phyloP scores from a whole-genome alignment of 2,888 invertebrate species.

The Idaea dimidiata region DNA sequence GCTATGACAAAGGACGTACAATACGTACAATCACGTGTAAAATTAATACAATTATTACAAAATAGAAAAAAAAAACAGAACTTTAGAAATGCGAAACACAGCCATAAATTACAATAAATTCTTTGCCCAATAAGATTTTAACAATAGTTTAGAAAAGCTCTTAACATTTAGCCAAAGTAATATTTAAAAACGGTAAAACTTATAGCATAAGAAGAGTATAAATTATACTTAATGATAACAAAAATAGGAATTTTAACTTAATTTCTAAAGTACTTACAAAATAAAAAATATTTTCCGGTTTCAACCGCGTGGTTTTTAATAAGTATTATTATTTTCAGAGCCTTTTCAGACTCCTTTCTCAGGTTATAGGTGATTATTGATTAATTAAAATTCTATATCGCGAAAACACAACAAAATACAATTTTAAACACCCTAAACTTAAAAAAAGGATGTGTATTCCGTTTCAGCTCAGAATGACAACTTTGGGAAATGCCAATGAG shows the following conservation, averaged over 20 bases:
- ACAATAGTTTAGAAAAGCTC: neutral
- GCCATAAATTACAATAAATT: constrained; percentile 22
- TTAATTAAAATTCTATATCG: no score
- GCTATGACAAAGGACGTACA: constrained; percentile 1
- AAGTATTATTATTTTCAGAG: no score
- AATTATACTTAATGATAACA: neutral
- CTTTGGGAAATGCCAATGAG: no score
- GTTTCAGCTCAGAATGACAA: no score
- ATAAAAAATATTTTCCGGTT: neutral
- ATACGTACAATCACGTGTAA: constrained; percentile 8
- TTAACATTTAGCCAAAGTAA: neutral
- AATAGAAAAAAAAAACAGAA: neutral
- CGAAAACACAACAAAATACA: no score
- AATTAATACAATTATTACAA: neutral
- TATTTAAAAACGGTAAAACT: neutral
- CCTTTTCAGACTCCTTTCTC: no score
- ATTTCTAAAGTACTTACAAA: neutral
- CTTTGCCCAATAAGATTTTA: neutral
- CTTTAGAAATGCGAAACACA: constrained; percentile 35
- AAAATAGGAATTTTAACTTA: neutral
- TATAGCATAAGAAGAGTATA: neutral
- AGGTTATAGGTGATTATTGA: no score
- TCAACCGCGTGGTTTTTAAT: no score
- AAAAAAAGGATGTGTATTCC: no score
- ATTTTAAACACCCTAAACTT: no score